Evolutionary conservation across 1,140 invertebrate species (phyloP).

Genomic region (Heliconius melpomene): DNA sequence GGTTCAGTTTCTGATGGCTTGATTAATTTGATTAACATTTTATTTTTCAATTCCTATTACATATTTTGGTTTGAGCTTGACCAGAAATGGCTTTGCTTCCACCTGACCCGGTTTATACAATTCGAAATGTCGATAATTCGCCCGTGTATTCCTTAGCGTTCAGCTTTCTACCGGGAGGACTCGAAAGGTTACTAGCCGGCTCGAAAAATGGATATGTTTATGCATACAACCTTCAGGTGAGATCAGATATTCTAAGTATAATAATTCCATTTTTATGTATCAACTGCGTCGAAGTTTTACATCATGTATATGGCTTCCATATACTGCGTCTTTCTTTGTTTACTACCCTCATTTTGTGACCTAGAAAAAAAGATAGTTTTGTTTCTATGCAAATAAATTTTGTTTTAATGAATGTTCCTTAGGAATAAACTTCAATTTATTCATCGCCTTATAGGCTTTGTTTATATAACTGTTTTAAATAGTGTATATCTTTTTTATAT

Average conservation of each 20-base stretch:
- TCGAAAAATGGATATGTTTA: slow-evolving; percentile 85
- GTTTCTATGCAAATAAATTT: slow-evolving; percentile 24
- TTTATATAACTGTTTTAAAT: slow-evolving; percentile 4
- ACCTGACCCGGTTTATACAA: slow-evolving; percentile 85
- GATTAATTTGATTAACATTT: slow-evolving; percentile 77
- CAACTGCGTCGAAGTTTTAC: slow-evolving; percentile 43
- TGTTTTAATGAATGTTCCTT: background rate
- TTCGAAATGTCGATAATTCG: slow-evolving; percentile 85
- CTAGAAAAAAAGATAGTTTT: slow-evolving; percentile 54
- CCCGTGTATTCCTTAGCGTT: slow-evolving; percentile 86
- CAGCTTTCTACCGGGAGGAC: slow-evolving; percentile 79
- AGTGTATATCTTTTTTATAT: slow-evolving; percentile 31
- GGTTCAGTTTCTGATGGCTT: slow-evolving; percentile 78
- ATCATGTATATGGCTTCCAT: slow-evolving; percentile 45
- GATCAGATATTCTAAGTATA: slow-evolving; percentile 60
- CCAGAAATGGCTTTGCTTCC: slow-evolving; percentile 78
- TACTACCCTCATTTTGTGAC: slow-evolving; percentile 69
- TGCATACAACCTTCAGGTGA: slow-evolving; percentile 88
- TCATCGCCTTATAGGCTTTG: background rate
- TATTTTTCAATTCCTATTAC: slow-evolving; percentile 69
- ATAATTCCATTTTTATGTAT: slow-evolving; percentile 39
- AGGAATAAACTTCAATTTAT: background rate
- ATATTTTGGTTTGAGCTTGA: slow-evolving; percentile 77
- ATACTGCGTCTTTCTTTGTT: slow-evolving; percentile 62
- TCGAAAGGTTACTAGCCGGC: slow-evolving; percentile 85